Conservation (phyloP, 1,140 invertebrate genomes). For the Ceratosolen fusciceps region DNA sequence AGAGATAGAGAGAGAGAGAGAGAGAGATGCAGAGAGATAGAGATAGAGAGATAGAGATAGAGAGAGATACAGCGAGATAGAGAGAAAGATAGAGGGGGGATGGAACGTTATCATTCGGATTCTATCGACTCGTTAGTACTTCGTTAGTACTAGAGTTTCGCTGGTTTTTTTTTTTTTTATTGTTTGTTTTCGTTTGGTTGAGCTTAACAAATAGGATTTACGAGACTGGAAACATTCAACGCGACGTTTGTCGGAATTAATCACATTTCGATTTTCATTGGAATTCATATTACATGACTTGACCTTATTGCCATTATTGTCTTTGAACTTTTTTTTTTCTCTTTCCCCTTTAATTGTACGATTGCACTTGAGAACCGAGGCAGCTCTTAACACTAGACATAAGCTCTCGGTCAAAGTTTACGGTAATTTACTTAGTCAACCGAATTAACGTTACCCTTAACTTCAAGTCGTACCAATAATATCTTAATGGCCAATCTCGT, state of each 20-base stretch:
- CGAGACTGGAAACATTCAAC: not conserved
- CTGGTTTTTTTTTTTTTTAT: slow-evolving; percentile 22
- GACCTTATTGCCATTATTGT: not conserved
- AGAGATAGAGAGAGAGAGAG: slow-evolving; percentile 10
- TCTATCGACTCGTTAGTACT: not conserved
- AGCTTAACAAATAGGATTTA: not conserved
- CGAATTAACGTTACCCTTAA: not conserved
- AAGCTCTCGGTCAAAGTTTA: not conserved
- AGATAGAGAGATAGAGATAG: slow-evolving; percentile 13
- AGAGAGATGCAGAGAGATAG: not conserved
- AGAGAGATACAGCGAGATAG: not conserved
- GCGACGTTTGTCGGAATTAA: not conserved
- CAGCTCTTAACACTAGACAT: not conserved
- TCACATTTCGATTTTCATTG: not conserved
- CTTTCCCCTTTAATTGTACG: too few relatives aligned
- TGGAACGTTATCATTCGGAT: not conserved
- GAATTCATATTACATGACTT: too few relatives aligned
- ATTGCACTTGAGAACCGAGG: not conserved
- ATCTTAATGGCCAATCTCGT: slow-evolving; percentile 5
- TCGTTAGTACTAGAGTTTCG: not conserved
- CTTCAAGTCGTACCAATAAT: not conserved
- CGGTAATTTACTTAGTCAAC: not conserved
- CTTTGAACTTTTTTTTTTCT: too few relatives aligned
- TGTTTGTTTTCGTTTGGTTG: not conserved
- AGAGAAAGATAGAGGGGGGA: not conserved